Base-by-base conservation (phyloP, 2,888 invertebrate species). In the Chymomyza fuscimana region DNA sequence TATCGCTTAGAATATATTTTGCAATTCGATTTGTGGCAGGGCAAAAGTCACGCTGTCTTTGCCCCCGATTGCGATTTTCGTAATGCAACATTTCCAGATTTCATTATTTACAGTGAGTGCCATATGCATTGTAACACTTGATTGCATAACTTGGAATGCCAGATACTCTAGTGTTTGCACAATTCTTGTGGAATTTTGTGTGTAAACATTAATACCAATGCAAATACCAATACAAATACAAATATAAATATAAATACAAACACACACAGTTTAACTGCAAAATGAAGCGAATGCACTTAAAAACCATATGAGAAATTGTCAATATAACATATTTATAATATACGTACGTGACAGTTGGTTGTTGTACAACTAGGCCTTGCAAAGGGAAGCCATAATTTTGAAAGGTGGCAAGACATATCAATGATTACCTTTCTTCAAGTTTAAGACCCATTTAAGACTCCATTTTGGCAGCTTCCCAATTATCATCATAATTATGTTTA, bases 11-110 rank as follows among this genome's bases (percentile, higher is more conserved):
- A 59, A 32, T 50, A 68, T 67, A 69, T 71, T 46, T 71, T 72
- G 70, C 32, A 73, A 77, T 81, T 84, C 70, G 70, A 78, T 82
- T 85, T 73, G 64, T 52, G n/a, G 64, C 58, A 58, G 9, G 16
- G 54, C 22, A 22, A 22, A 16, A 22, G 54, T 22, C 16, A 54
- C 22, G 54, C 54, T 54, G 54, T 12, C 22, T 10, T n/a, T 54
- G n/a, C 22, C 22, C 19, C 54, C 19, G 52, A 9, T n/a, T 67
- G 75, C 60, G 70, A 68, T 50, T 70, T 66, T 66, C 59, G 70
- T 70, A 72, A 65, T 76, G 58, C 65, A 73, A 61, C 68, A 65
- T 63, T 46, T 46, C 6, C 40, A 67, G 64, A 65, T 79, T 74
- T 74, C 74, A 78, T 76, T 79, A 80, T 85, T 75, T 75, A 73